These are phyloP conservation scores for Cydia amplana DNA, from an alignment of 1,140 invertebrate species.

Conservation along the genomic window DNA sequence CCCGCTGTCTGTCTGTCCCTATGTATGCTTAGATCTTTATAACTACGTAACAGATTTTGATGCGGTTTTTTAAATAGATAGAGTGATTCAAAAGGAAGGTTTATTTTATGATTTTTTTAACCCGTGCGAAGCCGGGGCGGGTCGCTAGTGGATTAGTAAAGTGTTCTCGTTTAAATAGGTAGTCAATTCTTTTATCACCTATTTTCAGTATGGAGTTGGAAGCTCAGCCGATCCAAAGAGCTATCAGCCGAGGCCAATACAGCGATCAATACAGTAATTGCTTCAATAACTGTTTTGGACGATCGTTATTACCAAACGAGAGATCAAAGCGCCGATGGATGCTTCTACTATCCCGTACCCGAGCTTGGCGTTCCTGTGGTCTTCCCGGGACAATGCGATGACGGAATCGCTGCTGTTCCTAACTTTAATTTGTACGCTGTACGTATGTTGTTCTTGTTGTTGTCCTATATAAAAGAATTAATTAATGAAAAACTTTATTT, in stretches of 20 bases:
- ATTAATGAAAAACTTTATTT: too few species aligned
- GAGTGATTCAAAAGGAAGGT: too few species aligned
- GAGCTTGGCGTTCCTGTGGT: slow-evolving; percentile 47
- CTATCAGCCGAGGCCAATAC: slow-evolving; percentile 36
- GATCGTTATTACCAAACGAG: slow-evolving; percentile 46
- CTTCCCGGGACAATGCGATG: slow-evolving; percentile 57
- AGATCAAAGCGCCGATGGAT: slow-evolving; percentile 50
- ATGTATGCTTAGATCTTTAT: too few species aligned
- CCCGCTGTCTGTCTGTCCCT: too few species aligned
- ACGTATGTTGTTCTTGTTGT: slow-evolving; percentile 37
- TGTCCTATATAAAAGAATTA: too few species aligned
- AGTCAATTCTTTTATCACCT: background rate
- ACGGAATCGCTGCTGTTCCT: slow-evolving; percentile 39
- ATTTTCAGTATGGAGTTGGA: slow-evolving; percentile 60
- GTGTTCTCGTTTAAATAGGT: too few species aligned
- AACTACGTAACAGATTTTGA: too few species aligned
- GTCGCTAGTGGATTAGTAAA: too few species aligned
- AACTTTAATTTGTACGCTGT: slow-evolving; percentile 47
- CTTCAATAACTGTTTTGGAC: slow-evolving; percentile 48
- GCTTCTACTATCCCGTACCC: slow-evolving; percentile 64
- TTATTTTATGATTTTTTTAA: too few species aligned
- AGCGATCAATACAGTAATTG: slow-evolving; percentile 45
- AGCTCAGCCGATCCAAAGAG: slow-evolving; percentile 57
- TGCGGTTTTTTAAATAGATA: too few species aligned
- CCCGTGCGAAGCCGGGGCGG: too few species aligned